Conservation (phyloP, 2,797 vertebrate species). For the Brachymystax lenok region DNA sequence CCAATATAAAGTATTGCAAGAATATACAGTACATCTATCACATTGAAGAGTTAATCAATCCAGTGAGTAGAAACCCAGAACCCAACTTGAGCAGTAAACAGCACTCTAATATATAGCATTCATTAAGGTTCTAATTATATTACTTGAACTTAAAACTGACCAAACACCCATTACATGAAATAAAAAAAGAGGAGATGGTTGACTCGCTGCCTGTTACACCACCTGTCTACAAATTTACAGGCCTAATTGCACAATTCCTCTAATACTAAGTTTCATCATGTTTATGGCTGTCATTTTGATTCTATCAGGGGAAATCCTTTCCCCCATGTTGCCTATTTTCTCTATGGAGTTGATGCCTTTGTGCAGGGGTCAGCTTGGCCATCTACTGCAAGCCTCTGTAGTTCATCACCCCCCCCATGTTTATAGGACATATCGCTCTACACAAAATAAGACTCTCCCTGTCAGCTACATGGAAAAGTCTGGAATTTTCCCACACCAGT, state of each 20-base stretch:
- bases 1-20: neutral
- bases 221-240: constrained; percentile 22
- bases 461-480: neutral
- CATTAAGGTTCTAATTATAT: constrained; percentile 36
- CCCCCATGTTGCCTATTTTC: neutral
- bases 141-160: constrained; percentile 37
- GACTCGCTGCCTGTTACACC: constrained; percentile 32
- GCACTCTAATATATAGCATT: constrained; percentile 36
- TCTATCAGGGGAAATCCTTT: no score
- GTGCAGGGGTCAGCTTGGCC: no score
- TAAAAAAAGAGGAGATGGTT: constrained; percentile 39
- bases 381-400: neutral
- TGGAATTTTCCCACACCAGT: neutral
- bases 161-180: constrained; percentile 46
- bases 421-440: neutral
- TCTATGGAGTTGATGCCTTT: neutral
- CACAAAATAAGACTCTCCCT: neutral
- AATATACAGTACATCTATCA: neutral
- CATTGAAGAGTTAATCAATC: neutral
- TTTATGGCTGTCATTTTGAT: no score
- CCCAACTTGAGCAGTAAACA: constrained; percentile 9
- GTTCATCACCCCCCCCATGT: neutral
- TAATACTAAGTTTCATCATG: no score
- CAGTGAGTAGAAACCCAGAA: constrained; percentile 3
- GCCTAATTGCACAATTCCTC: neutral